Conservation (phyloP, 1,140 invertebrate genomes). For the Zaprionus kolodkinae region DNA sequence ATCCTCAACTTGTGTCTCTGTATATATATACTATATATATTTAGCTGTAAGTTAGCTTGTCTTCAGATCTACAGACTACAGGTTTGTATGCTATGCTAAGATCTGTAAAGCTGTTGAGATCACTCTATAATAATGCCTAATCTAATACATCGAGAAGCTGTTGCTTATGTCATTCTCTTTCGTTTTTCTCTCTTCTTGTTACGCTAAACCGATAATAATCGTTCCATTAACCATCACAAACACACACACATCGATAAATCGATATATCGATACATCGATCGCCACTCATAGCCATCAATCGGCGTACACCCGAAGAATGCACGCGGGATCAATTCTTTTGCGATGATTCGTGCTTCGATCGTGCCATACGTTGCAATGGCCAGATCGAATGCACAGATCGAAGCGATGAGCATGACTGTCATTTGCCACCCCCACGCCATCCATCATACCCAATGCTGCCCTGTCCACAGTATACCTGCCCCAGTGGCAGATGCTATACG, state of each 20-base stretch:
- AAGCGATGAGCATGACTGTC: conserved; percentile 85
- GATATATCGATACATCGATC: conserved; percentile 34
- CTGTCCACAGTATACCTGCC: conserved; percentile 76
- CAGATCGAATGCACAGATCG: conserved; percentile 85
- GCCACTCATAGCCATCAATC: conserved; percentile 59
- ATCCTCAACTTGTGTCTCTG: neutral
- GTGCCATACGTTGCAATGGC: conserved; percentile 85
- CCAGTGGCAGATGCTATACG: conserved; percentile 74
- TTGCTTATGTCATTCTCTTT: conserved; percentile 59
- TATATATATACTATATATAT: too few relatives aligned
- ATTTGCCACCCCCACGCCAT: conserved; percentile 32
- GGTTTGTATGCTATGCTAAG: conserved; percentile 1
- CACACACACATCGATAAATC: conserved; percentile 8
- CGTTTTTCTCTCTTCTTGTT: conserved; percentile 54
- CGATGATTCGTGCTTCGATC: conserved; percentile 85
- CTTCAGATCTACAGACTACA: neutral
- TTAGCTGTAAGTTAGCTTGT: conserved; percentile 2
- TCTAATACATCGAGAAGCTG: conserved; percentile 12
- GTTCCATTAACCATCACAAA: conserved; percentile 9
- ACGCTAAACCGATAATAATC: conserved; percentile 20
- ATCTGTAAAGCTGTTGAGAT: neutral
- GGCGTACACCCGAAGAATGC: conserved; percentile 83
- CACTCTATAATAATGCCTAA: neutral
- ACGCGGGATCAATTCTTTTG: conserved; percentile 78
- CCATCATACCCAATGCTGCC: conserved; percentile 35